phyloP scores from a whole-genome alignment of 2,797 vertebrate genomes.

The Arnoldichthys spilopterus region DNA sequence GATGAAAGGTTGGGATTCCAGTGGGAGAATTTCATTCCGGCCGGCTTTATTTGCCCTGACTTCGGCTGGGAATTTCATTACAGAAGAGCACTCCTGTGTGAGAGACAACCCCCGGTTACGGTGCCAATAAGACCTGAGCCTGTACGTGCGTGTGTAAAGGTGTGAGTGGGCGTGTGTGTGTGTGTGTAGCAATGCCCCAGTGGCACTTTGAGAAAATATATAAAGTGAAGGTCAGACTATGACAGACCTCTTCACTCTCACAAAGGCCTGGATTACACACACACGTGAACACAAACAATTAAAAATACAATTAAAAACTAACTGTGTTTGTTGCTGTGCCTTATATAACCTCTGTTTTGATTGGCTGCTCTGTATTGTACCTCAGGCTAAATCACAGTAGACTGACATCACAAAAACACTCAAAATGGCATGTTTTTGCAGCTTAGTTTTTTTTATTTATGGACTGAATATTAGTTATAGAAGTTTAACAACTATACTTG shows the following conservation, averaged over 20 bases:
- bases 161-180: slow-evolving; percentile 36
- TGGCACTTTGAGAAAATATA: slow-evolving; percentile 43
- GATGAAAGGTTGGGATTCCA: slow-evolving; percentile 56
- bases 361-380: too few relatives aligned
- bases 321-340: too few relatives aligned
- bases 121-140: slow-evolving; percentile 35
- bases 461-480: too few relatives aligned
- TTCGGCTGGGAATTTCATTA: slow-evolving; percentile 60
- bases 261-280: slow-evolving; percentile 4
- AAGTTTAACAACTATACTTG: too few relatives aligned
- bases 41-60: slow-evolving; percentile 53
- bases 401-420: too few relatives aligned
- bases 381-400: too few relatives aligned
- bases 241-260: slow-evolving; percentile 32
- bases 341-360: too few relatives aligned
- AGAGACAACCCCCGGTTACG: slow-evolving; percentile 54
- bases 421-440: too few relatives aligned
- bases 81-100: slow-evolving; percentile 53
- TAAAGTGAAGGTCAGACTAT: slow-evolving; percentile 46
- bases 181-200: slow-evolving; percentile 17
- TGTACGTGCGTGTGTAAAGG: background rate
- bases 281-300: background rate
- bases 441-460: too few relatives aligned
- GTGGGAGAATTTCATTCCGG: slow-evolving; percentile 56
- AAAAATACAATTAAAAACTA: too few relatives aligned